Evolutionary conservation across 2,113 vertebrate genomes (phyloP).

Genomic region (Prunella fulvescens): DNA sequence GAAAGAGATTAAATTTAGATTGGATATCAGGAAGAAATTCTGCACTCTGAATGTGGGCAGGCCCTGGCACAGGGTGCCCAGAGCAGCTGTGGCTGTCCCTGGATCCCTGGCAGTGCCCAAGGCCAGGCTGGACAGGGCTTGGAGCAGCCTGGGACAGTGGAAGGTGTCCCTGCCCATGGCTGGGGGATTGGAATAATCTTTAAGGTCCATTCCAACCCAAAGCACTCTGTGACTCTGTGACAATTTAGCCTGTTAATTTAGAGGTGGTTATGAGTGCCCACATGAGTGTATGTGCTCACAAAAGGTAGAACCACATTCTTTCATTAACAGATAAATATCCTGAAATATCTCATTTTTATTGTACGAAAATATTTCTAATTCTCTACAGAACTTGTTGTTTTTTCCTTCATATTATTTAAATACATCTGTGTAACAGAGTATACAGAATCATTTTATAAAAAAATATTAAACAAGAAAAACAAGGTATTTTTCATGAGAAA

Average conservation of each 20-base stretch:
- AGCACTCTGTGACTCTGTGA: neutral
- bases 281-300: neutral
- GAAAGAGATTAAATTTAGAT: neutral
- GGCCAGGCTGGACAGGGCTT: fast-evolving
- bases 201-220: neutral
- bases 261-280: neutral
- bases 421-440: neutral
- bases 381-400: neutral
- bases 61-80: neutral
- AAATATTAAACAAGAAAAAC: neutral
- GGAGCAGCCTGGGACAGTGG: fast-evolving
- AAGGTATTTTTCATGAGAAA: neutral
- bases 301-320: neutral
- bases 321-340: neutral
- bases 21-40: neutral
- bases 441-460: neutral
- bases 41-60: fast-evolving
- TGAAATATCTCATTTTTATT: neutral
- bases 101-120: neutral
- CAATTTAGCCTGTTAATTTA: neutral
- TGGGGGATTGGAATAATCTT: neutral
- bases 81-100: neutral
- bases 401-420: neutral
- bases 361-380: neutral
- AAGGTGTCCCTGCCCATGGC: neutral